phyloP scores from a whole-genome alignment of 2,113 vertebrate genomes.

The Rostratula benghalensis region DNA sequence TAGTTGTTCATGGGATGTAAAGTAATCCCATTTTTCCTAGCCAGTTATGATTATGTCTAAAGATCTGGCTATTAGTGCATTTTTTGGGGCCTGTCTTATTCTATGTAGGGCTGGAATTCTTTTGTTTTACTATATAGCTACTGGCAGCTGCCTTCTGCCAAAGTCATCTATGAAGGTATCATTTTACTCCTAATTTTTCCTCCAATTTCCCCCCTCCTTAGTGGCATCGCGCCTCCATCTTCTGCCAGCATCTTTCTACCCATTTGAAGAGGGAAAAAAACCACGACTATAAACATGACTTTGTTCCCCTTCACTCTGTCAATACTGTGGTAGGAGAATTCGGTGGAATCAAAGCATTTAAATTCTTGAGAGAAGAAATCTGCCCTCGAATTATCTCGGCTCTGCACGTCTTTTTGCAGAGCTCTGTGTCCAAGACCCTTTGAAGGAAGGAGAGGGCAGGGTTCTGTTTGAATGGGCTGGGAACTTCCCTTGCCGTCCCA shows the following conservation, averaged over 20 bases:
- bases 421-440: not conserved
- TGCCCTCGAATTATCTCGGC: not conserved
- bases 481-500: not conserved
- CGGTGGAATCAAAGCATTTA: not conserved
- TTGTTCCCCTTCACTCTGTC: not conserved
- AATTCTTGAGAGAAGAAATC: not conserved
- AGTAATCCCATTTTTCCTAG: slow-evolving; percentile 39
- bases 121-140: slow-evolving; percentile 45
- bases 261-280: not conserved
- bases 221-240: slow-evolving; percentile 22
- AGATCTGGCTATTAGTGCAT: slow-evolving; percentile 29
- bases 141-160: slow-evolving; percentile 42
- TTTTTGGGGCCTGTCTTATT: slow-evolving; percentile 53
- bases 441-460: not conserved
- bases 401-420: not conserved
- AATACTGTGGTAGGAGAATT: not conserved
- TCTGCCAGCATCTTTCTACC: slow-evolving; percentile 29
- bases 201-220: not conserved
- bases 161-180: slow-evolving; percentile 35
- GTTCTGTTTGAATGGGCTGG: not conserved
- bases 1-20: slow-evolving; percentile 43
- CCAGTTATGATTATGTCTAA: slow-evolving; percentile 54
- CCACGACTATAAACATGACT: not conserved
- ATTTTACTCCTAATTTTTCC: slow-evolving; percentile 56
- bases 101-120: slow-evolving; percentile 38